Percentiles rank a stretch among this genome's conserved stretches.
Conservation (phyloP, 2,797 vertebrate species). For the Enteromius treurensis region DNA sequence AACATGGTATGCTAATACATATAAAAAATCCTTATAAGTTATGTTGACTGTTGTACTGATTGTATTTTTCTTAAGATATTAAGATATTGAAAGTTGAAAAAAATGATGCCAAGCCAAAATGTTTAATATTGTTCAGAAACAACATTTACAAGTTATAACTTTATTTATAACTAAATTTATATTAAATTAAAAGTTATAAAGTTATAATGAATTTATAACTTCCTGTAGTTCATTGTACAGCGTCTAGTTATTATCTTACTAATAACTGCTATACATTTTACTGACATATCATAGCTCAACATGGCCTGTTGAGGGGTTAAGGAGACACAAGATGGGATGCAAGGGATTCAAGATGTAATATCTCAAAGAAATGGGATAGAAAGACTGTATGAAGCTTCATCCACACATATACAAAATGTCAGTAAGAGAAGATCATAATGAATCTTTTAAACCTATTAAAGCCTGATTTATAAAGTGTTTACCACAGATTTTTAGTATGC, state of each 20-base stretch:
- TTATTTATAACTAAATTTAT: too few relatives aligned
- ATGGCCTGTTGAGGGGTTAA: not conserved
- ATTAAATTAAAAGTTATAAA: too few relatives aligned
- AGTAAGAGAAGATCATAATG: constrained; percentile 38
- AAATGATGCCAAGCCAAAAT: not conserved
- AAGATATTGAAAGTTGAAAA: too few relatives aligned
- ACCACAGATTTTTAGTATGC: constrained; percentile 50
- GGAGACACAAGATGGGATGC: not conserved
- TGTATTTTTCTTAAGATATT: not conserved
- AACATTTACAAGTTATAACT: not conserved
- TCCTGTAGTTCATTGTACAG: not conserved
- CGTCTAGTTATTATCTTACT: not conserved
- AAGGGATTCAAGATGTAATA: not conserved
- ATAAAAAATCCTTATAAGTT: not conserved
- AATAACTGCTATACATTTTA: not conserved
- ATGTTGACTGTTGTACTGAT: not conserved
- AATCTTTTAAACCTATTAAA: constrained; percentile 42
- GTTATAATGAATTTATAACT: not conserved
- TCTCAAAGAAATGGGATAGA: not conserved
- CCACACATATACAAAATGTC: constrained; percentile 15
- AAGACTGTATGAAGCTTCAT: not conserved
- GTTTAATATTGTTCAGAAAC: not conserved
- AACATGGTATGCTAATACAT: not conserved
- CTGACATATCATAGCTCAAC: not conserved
- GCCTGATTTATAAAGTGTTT: constrained; percentile 60